Conservation (phyloP, 2,797 vertebrate species). For the Pseudochirops cupreus region DNA sequence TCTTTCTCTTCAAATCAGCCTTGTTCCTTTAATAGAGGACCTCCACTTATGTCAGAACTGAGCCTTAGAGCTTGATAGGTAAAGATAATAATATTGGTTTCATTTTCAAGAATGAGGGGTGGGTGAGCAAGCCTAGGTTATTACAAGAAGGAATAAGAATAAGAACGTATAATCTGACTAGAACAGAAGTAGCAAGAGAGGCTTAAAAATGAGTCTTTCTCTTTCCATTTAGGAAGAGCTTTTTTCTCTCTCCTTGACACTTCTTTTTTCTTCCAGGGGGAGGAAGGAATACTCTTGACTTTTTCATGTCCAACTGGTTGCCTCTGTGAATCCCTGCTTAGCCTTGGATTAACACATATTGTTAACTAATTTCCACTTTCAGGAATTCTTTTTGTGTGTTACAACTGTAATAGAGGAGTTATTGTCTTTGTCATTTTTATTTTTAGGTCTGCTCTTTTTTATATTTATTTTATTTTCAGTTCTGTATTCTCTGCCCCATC, state of each 20-base stretch:
- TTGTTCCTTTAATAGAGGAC: too few species aligned
- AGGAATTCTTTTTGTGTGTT: neutral
- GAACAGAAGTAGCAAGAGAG: too few species aligned
- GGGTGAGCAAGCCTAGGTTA: too few species aligned
- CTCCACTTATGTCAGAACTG: too few species aligned
- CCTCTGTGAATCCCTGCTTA: neutral
- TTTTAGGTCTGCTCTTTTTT: neutral
- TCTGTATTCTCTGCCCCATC: neutral
- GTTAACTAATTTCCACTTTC: neutral
- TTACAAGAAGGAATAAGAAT: too few species aligned
- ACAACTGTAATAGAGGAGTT: neutral
- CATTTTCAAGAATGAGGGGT: too few species aligned
- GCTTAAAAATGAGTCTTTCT: too few species aligned
- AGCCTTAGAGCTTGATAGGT: too few species aligned
- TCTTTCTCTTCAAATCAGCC: too few species aligned
- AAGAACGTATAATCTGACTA: too few species aligned
- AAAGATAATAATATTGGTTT: too few species aligned
- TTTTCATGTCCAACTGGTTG: neutral
- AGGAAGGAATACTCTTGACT: neutral
- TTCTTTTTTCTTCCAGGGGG: neutral
- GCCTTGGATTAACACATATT: neutral
- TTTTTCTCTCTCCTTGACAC: neutral
- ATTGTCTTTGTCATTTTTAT: neutral
- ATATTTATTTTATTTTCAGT: neutral
- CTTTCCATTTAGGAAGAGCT: neutral